phyloP scores from a whole-genome alignment of 2,797 vertebrate species.

The Phaenicophaeus curvirostris region DNA sequence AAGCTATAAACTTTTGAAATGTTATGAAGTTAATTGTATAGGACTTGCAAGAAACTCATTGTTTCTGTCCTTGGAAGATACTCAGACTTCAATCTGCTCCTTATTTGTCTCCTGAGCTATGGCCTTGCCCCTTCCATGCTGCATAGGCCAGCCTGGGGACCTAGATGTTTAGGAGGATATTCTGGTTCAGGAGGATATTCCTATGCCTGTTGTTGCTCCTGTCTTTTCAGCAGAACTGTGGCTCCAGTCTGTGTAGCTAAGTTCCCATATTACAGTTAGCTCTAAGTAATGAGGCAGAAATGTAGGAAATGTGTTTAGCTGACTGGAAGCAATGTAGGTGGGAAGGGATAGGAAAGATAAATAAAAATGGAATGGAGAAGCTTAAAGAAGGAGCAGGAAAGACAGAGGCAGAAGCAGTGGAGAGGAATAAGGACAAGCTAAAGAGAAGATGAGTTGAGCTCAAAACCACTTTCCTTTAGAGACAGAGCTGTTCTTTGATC shows the following conservation, averaged over 20 bases:
- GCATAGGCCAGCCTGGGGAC: background rate
- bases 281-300: background rate
- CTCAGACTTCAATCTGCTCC: background rate
- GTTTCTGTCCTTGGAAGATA: background rate
- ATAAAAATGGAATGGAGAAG: background rate
- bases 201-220: background rate
- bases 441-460: background rate
- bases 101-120: background rate
- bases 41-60: background rate
- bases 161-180: background rate
- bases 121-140: background rate
- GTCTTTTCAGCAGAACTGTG: background rate
- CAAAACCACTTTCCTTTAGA: background rate
- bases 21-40: background rate
- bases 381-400: background rate
- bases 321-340: background rate
- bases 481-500: background rate
- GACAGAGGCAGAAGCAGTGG: background rate
- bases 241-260: background rate
- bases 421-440: background rate
- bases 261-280: background rate
- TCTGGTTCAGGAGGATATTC: background rate
- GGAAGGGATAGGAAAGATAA: background rate
- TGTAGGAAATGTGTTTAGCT: background rate
- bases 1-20: background rate